Evolutionary conservation across 1,140 invertebrate genomes (phyloP), one percentile per base, ranked within the genome.

Genomic region (Antheraea mylitta): DNA sequence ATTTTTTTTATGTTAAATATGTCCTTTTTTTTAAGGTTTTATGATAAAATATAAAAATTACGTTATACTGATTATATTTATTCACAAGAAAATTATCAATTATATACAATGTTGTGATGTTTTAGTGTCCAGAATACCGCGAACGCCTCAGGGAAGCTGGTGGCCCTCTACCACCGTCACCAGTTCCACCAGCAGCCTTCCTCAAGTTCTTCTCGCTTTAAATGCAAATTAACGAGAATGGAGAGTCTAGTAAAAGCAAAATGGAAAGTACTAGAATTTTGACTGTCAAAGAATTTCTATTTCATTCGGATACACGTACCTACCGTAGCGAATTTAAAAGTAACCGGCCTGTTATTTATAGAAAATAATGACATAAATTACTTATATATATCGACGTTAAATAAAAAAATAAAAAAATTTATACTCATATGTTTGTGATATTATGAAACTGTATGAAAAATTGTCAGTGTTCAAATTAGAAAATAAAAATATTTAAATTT

Each of bases 141-240:
- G 96, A 96, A 75, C 95, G 96, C 60, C 86, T 97, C 53, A 95
- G 96, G 81, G 95, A 96, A 81, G 96, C 96, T 5, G 96, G 96
- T 66, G 96, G 96, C 45, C 93, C 95, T n/a, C 95, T 96, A 9
- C 94, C 97, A 7, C 96, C 97, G 71, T 95, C 97, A 79, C 96
- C 97, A 7, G 95, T 98, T 73, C 96, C 97, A 16, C 97, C 97
- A 18, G 96, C 97, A 66, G 96, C 96, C 70, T 98, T 98, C 92
- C 94, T 98, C 18, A 97, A 97, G 88, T 98, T 98, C 89, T 98
- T 98, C 93, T 98, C 97, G 48, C 94, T 98, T 81, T 98, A 95
- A 94, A 53, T 53, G 38, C 38, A 42, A 9, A 8, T 4, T 42
- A 42, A 42, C 7, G 11, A 42, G 38, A 8, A 42, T 11, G 10